Conservation (phyloP, 2,113 vertebrate genomes). For the Ageneiosus marmoratus region DNA sequence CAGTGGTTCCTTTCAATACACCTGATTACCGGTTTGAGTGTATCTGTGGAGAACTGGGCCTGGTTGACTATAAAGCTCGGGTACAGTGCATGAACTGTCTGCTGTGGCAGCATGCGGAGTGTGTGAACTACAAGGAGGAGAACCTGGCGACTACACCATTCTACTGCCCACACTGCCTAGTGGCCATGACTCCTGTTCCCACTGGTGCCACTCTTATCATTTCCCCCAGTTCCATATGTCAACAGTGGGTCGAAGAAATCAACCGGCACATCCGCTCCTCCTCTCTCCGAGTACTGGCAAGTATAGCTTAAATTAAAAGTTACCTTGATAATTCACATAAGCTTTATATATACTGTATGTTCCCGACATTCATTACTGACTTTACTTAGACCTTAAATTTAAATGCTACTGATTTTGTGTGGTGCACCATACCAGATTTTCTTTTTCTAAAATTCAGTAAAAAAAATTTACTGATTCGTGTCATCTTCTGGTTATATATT, state of each 20-base stretch:
- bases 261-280: conserved; percentile 90
- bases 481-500: background rate
- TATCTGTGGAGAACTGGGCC: conserved; percentile 90
- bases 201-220: conserved; percentile 95
- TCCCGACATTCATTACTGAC: background rate
- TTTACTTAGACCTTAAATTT: background rate
- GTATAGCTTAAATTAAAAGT: conserved; percentile 22
- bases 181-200: conserved; percentile 92
- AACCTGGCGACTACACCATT: conserved; percentile 87
- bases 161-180: conserved; percentile 96
- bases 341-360: background rate
- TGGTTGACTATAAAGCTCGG: conserved; percentile 87
- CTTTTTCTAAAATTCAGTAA: background rate
- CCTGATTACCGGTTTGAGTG: conserved; percentile 92
- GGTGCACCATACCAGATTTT: background rate
- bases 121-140: conserved; percentile 94
- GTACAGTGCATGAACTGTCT: conserved; percentile 95
- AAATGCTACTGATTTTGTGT: background rate
- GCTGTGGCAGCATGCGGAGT: conserved; percentile 94
- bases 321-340: background rate
- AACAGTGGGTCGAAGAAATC: conserved; percentile 98
- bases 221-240: conserved; percentile 97
- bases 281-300: conserved; percentile 89
- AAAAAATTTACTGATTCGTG: background rate
- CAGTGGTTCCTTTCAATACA: conserved; percentile 77